Conservation (phyloP, 2,888 invertebrate species). For the Hypsopygia costalis region DNA sequence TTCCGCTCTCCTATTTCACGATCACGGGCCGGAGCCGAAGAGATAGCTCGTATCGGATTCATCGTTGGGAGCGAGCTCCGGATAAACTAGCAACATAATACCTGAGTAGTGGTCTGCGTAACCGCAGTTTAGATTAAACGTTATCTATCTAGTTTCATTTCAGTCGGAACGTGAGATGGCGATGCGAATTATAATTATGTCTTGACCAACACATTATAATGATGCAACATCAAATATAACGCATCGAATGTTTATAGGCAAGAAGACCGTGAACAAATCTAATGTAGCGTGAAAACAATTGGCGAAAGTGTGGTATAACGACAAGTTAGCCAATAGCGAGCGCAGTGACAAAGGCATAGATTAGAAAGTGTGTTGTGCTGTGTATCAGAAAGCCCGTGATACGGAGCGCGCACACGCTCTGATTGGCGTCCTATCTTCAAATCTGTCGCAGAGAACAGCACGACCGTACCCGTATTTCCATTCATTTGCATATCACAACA, state of each 20-base stretch:
- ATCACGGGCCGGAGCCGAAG: constrained; percentile 45
- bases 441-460: constrained; percentile 61
- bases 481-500: constrained; percentile 15
- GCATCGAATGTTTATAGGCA: constrained; percentile 48
- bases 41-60: constrained; percentile 56
- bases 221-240: constrained; percentile 51
- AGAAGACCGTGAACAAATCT: constrained; percentile 60
- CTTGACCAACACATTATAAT: constrained; percentile 26
- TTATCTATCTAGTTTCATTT: constrained; percentile 15
- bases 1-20: constrained; percentile 67
- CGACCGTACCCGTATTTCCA: constrained; percentile 20
- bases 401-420: constrained; percentile 70
- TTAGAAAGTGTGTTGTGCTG: constrained; percentile 77
- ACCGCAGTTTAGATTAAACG: constrained; percentile 56
- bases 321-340: constrained; percentile 69
- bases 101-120: constrained; percentile 44
- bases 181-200: constrained; percentile 7
- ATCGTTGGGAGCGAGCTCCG: constrained; percentile 42
- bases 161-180: not conserved
- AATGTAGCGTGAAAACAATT: constrained; percentile 78
- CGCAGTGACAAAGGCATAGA: constrained; percentile 76
- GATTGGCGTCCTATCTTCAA: constrained; percentile 73
- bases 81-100: constrained; percentile 58
- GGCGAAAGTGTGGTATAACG: constrained; percentile 73
- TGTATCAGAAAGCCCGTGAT: constrained; percentile 71